These are phyloP conservation scores for Ephialtes manifestator DNA, from an alignment of 2,888 invertebrate genomes.

Conservation along the genomic window DNA sequence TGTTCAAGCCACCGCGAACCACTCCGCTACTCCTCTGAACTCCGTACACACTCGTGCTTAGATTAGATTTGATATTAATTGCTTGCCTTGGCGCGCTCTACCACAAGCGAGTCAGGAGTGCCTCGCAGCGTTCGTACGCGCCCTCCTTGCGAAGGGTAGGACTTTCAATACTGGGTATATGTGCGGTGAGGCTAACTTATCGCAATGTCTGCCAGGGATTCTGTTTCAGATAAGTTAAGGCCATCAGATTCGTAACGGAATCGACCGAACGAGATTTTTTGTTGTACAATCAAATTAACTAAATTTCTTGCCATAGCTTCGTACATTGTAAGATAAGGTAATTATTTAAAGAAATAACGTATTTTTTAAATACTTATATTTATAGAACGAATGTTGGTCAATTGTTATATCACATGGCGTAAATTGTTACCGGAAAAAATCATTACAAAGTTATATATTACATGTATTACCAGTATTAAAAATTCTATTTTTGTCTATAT, in stretches of 20 bases:
- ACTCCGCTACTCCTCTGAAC: slow-evolving; percentile 69
- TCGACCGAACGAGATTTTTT: background rate
- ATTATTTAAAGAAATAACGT: too few relatives aligned
- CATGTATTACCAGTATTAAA: too few relatives aligned
- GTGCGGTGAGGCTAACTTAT: slow-evolving; percentile 12
- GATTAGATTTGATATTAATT: slow-evolving; percentile 78
- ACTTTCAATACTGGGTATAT: slow-evolving; percentile 20
- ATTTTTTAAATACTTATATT: too few relatives aligned
- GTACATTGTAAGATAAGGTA: too few relatives aligned
- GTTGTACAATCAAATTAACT: too few relatives aligned
- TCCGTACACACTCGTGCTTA: slow-evolving; percentile 72
- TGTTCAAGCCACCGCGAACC: slow-evolving; percentile 71
- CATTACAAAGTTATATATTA: too few relatives aligned
- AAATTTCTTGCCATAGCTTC: too few relatives aligned
- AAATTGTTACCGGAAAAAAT: too few relatives aligned
- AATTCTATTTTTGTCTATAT: too few relatives aligned
- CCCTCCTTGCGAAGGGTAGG: slow-evolving; percentile 13
- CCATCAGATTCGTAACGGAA: background rate
- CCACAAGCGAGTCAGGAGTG: slow-evolving; percentile 51
- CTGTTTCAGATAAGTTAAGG: background rate
- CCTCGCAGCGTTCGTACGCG: slow-evolving; percentile 35
- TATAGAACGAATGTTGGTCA: too few relatives aligned
- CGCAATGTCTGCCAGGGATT: slow-evolving; percentile 2
- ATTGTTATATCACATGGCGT: too few relatives aligned
- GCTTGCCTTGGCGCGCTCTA: slow-evolving; percentile 66